Conservation (phyloP, 2,888 invertebrate genomes). For the Spodoptera picta region DNA sequence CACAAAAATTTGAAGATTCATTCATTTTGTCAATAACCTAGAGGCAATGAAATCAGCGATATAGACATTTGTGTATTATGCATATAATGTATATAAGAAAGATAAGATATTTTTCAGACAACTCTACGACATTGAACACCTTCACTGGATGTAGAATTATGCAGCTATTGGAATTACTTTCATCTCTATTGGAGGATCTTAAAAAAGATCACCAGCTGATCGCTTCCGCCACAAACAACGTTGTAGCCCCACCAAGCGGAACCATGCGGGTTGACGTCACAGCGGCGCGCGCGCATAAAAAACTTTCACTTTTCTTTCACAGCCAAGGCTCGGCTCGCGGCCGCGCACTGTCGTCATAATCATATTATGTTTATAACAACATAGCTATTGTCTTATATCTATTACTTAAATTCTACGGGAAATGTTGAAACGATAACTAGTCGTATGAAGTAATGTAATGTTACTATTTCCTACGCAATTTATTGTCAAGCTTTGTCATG, state of each 20-base stretch:
- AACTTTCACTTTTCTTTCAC: constrained; percentile 85
- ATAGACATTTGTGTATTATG: neutral
- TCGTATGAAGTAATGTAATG: constrained; percentile 19
- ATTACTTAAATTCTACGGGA: constrained; percentile 43
- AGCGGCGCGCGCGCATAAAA: constrained; percentile 61
- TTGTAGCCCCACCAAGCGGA: constrained; percentile 60
- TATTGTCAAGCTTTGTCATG: constrained; percentile 21
- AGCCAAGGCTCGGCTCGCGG: constrained; percentile 73
- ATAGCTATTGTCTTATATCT: constrained; percentile 45
- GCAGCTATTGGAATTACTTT: too few species aligned
- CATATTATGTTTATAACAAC: constrained; percentile 39
- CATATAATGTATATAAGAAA: neutral
- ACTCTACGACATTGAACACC: neutral
- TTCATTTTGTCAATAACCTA: constrained; percentile 36
- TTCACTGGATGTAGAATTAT: too few species aligned
- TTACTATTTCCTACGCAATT: constrained; percentile 32
- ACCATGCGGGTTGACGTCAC: constrained; percentile 62
- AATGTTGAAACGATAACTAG: constrained; percentile 43
- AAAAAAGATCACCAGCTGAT: constrained; percentile 21
- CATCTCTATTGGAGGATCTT: neutral
- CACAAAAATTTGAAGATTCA: constrained; percentile 33
- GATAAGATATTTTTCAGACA: neutral
- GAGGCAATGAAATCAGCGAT: constrained; percentile 38
- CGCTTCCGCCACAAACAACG: constrained; percentile 40
- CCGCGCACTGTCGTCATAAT: constrained; percentile 34